A percentile compares a stretch with the other conserved stretches of the same genome.
Evolutionary conservation across 2,113 vertebrate genomes (phyloP).

Genomic region (Danionella cerebrum): DNA sequence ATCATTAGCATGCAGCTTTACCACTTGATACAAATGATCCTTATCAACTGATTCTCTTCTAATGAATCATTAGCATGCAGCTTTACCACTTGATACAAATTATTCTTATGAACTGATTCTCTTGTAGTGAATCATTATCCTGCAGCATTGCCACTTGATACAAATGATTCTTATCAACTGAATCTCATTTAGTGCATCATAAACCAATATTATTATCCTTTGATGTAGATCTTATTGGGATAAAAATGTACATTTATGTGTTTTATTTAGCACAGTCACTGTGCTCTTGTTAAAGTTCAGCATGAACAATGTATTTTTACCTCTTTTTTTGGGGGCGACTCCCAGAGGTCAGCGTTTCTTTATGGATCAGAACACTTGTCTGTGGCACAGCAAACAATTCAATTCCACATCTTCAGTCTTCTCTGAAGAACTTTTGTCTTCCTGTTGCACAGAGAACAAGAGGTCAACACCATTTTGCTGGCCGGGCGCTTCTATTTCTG

Average conservation of each 20-base stretch:
- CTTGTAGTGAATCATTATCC: too few species aligned
- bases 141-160: too few species aligned
- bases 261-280: constrained; percentile 4
- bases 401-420: constrained; percentile 18
- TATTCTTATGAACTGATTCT: too few species aligned
- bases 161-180: background rate
- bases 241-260: too few species aligned
- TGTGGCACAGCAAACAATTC: constrained; percentile 10
- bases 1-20: background rate
- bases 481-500: constrained; percentile 11
- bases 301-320: background rate
- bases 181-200: background rate
- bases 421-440: constrained; percentile 25
- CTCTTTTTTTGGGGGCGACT: constrained; percentile 4
- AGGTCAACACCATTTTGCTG: constrained; percentile 23
- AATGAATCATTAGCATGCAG: too few species aligned
- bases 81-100: too few species aligned
- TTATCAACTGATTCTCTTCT: too few species aligned
- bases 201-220: too few species aligned
- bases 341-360: constrained; percentile 27
- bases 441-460: background rate
- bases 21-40: too few species aligned
- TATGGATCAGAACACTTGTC: constrained; percentile 28
- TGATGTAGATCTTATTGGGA: too few species aligned
- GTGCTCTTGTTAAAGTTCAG: background rate